phyloP scores from a whole-genome alignment of 2,113 vertebrate genomes.

The Cephalopholis sonnerati region DNA sequence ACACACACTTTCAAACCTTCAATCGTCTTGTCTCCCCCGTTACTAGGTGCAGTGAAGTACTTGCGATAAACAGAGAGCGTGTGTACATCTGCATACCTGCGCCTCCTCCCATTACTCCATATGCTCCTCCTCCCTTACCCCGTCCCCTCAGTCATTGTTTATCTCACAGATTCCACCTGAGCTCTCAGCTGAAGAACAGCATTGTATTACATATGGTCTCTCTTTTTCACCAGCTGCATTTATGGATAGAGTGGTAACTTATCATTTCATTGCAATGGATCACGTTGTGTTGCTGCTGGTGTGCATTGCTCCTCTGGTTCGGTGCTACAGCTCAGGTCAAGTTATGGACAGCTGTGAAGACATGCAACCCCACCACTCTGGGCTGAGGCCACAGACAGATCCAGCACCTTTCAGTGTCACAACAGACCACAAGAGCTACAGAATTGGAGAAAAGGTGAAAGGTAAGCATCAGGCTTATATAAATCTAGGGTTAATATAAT shows the following conservation, averaged over 20 bases:
- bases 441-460: slow-evolving; percentile 60
- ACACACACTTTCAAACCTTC: neutral
- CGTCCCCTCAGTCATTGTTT: slow-evolving; percentile 2
- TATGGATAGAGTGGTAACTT: neutral
- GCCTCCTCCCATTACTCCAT: neutral
- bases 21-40: neutral
- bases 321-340: slow-evolving; percentile 50
- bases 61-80: neutral
- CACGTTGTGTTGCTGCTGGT: slow-evolving; percentile 28
- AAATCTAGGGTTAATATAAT: neutral
- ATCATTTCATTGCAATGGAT: slow-evolving; percentile 29
- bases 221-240: neutral
- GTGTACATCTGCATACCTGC: neutral
- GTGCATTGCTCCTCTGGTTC: slow-evolving; percentile 1
- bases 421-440: slow-evolving; percentile 27
- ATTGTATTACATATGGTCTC: neutral
- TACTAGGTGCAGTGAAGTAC: neutral
- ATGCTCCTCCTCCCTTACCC: neutral
- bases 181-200: neutral
- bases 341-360: slow-evolving; percentile 50
- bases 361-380: slow-evolving; percentile 53
- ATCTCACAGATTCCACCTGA: neutral
- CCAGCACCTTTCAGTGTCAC: slow-evolving; percentile 36
- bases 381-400: neutral
- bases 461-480: slow-evolving; percentile 51